A percentile compares a stretch with the other conserved stretches of the same genome.
Evolutionary conservation across 2,797 vertebrate genomes (phyloP).

Genomic region (Crypturellus tataupa): DNA sequence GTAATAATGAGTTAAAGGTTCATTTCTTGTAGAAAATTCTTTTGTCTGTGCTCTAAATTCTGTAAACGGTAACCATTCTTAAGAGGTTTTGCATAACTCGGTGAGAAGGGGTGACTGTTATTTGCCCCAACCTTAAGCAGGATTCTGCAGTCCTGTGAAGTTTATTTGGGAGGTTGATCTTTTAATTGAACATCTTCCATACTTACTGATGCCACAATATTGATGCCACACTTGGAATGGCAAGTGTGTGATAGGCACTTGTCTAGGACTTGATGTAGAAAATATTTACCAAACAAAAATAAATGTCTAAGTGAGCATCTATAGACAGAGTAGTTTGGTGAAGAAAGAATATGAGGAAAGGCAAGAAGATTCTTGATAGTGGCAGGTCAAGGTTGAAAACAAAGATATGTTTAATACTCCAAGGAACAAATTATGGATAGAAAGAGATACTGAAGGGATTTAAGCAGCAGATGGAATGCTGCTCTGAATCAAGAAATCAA

Average conservation of each 20-base stretch:
- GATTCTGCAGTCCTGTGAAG: not conserved
- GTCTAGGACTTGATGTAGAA: not conserved
- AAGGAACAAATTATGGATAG: not conserved
- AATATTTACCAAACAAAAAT: not conserved
- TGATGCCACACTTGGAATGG: too few relatives aligned
- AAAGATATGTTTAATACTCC: not conserved
- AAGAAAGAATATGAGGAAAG: not conserved
- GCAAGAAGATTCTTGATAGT: not conserved
- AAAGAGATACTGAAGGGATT: not conserved
- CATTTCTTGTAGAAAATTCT: not conserved
- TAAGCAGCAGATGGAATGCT: not conserved
- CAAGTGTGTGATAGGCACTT: not conserved
- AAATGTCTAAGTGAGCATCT: not conserved
- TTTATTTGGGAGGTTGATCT: not conserved
- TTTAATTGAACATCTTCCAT: not conserved
- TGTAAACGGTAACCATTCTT: not conserved
- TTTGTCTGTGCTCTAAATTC: not conserved
- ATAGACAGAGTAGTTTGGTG: not conserved
- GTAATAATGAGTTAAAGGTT: not conserved
- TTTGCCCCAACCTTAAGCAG: not conserved
- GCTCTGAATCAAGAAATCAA: not conserved
- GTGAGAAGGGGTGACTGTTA: not conserved
- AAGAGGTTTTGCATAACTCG: not conserved
- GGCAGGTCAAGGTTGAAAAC: not conserved
- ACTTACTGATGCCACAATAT: not conserved